These are phyloP conservation scores for Hymenopus coronatus DNA, from an alignment of 2,888 invertebrate species.

Conservation along the genomic window DNA sequence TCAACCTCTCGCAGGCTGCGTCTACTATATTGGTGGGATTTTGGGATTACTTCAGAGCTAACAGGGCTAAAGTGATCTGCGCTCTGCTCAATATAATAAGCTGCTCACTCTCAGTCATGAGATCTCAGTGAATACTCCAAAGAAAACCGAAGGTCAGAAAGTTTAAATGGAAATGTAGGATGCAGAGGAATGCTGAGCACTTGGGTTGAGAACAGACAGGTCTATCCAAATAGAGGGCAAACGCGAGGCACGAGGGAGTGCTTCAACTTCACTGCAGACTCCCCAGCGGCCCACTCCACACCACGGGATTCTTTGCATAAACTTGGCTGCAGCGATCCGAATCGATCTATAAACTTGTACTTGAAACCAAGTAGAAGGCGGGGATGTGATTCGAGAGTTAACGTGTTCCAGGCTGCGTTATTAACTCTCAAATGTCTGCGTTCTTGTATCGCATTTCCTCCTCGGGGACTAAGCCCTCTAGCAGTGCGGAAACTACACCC, in stretches of 20 bases:
- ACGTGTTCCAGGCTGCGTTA: neutral
- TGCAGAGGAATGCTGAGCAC: neutral
- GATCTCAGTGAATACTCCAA: neutral
- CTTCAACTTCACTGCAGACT: neutral
- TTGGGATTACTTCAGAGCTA: too few relatives aligned
- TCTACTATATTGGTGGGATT: too few relatives aligned
- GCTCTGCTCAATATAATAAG: neutral
- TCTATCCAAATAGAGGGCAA: neutral
- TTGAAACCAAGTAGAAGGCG: neutral
- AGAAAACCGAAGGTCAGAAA: neutral
- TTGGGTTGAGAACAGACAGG: neutral
- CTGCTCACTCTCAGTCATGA: neutral
- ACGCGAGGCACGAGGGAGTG: neutral
- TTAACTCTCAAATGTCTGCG: neutral
- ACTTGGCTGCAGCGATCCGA: neutral
- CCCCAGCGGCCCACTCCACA: neutral
- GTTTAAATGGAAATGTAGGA: neutral
- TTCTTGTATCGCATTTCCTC: neutral
- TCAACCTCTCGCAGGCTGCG: too few relatives aligned
- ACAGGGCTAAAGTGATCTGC: too few relatives aligned
- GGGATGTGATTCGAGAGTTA: neutral
- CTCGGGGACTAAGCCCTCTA: neutral
- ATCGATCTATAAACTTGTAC: neutral
- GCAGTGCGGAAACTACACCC: neutral
- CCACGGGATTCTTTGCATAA: neutral